Evolutionary conservation across 2,888 invertebrate species (phyloP).

Genomic region (Coenonympha glycerion): DNA sequence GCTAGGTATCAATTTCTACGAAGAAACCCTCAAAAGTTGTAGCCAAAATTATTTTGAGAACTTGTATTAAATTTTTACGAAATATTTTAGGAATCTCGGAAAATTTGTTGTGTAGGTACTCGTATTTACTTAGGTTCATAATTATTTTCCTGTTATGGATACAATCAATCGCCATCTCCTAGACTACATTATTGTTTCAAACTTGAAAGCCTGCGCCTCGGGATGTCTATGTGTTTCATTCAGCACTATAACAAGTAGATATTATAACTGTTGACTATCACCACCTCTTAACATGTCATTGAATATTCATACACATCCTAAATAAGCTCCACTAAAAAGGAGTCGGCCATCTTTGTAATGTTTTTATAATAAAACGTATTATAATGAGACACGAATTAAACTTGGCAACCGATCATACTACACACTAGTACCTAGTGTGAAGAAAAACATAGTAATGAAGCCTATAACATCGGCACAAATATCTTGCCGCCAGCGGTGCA

Average conservation of each 20-base stretch:
- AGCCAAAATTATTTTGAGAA: no score
- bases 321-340: slow-evolving; percentile 33
- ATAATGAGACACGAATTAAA: slow-evolving; percentile 21
- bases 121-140: no score
- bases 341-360: slow-evolving; percentile 32
- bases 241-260: no score
- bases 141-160: no score
- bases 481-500: background rate
- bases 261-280: slow-evolving; percentile 3
- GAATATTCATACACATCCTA: slow-evolving; percentile 24
- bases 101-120: no score
- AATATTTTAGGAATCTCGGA: no score
- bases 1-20: no score
- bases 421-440: background rate
- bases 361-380: slow-evolving; percentile 25
- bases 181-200: slow-evolving; percentile 12
- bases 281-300: slow-evolving; percentile 16
- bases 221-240: slow-evolving; percentile 9
- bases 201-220: slow-evolving; percentile 6
- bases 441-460: no score
- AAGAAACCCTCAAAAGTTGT: no score
- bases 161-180: no score
- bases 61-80: no score
- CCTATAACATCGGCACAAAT: no score
- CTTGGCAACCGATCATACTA: slow-evolving; percentile 15